Conservation (phyloP, 1,140 invertebrate genomes). For the Drosophila bocqueti region DNA sequence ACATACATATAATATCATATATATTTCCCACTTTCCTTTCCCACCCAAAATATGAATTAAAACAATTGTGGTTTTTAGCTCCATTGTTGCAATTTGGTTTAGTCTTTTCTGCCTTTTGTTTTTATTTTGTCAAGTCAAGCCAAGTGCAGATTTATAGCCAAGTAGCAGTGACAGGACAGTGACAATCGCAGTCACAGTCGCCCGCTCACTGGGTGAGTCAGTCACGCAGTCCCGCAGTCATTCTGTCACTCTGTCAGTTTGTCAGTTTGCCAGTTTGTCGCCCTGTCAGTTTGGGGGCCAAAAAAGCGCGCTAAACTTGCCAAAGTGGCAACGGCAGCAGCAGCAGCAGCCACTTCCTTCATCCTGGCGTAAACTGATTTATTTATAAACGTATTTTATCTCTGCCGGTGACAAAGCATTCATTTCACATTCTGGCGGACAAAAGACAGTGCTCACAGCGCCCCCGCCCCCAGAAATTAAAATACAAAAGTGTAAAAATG, state of each 20-base stretch:
- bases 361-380: slow-evolving; percentile 76
- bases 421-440: slow-evolving; percentile 58
- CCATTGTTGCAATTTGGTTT: neutral
- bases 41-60: neutral
- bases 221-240: slow-evolving; percentile 39
- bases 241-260: slow-evolving; percentile 9
- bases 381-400: slow-evolving; percentile 80
- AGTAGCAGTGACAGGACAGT: slow-evolving; percentile 46
- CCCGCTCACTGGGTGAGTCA: slow-evolving; percentile 40
- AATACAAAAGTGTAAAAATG: slow-evolving; percentile 71
- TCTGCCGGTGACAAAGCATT: slow-evolving; percentile 66
- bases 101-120: neutral
- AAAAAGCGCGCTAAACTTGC: slow-evolving; percentile 43
- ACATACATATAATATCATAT: neutral
- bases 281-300: slow-evolving; percentile 7
- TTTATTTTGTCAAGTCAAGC: neutral
- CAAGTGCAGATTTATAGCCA: slow-evolving; percentile 42
- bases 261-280: slow-evolving; percentile 1
- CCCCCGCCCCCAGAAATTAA: slow-evolving; percentile 33
- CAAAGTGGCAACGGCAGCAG: slow-evolving; percentile 29
- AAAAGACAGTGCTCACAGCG: slow-evolving; percentile 36
- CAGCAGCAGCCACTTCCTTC: slow-evolving; percentile 58
- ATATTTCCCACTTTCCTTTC: neutral
- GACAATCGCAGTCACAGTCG: slow-evolving; percentile 59
- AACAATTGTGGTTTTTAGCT: neutral